Evolutionary conservation across 2,888 invertebrate species (phyloP).

Genomic region (Shargacucullia verbasci): DNA sequence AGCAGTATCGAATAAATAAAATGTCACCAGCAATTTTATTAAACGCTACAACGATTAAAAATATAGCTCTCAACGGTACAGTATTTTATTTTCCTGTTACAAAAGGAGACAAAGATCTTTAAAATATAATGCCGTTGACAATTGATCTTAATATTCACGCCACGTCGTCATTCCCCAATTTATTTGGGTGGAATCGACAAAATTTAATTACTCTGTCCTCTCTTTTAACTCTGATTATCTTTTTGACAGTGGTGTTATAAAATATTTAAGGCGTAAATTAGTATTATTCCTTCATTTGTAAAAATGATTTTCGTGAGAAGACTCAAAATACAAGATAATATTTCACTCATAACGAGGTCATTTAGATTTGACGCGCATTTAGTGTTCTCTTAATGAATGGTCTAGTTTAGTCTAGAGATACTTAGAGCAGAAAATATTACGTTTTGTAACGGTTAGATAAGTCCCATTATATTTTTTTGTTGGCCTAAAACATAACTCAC

Average conservation of each 20-base stretch:
- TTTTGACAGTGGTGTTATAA: constrained; percentile 31
- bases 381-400: constrained; percentile 9
- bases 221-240: constrained; percentile 55
- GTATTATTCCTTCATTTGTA: constrained; percentile 17
- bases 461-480: neutral
- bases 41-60: constrained; percentile 4
- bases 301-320: constrained; percentile 13
- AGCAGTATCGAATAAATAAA: constrained; percentile 7
- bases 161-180: constrained; percentile 51
- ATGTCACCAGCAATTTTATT: constrained; percentile 12
- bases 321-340: constrained; percentile 5
- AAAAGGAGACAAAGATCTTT: constrained; percentile 33
- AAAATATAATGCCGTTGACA: constrained; percentile 48
- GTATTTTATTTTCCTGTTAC: constrained; percentile 17
- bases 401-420: constrained; percentile 7
- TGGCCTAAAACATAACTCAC: too few species aligned
- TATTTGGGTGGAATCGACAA: constrained; percentile 55
- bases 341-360: constrained; percentile 2
- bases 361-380: constrained; percentile 10
- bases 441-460: neutral
- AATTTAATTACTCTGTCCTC: constrained; percentile 62
- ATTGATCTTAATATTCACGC: constrained; percentile 57
- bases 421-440: neutral
- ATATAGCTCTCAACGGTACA: constrained; percentile 10
- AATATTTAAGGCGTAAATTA: constrained; percentile 16